A percentile compares a stretch with the other conserved stretches of the same genome.
Conservation (phyloP, 2,888 invertebrate species). For the Tenthredo scrophulariae region DNA sequence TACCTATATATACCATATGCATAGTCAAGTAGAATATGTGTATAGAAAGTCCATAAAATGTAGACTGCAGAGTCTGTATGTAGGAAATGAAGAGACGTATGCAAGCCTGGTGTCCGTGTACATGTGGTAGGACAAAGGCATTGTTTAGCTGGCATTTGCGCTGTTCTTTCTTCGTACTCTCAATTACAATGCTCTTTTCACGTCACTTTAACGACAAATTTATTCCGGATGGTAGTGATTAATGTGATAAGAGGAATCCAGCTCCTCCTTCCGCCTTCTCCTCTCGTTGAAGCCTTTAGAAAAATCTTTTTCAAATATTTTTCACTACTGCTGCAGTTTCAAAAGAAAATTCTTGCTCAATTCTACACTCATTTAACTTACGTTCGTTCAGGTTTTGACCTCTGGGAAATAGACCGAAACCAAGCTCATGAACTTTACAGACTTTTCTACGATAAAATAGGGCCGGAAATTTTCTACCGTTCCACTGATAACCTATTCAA, state of each 20-base stretch:
- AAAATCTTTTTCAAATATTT: constrained; percentile 10
- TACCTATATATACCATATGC: neutral
- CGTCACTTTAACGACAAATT: constrained; percentile 38
- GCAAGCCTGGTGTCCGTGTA: neutral
- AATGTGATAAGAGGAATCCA: constrained; percentile 23
- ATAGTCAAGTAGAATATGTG: neutral
- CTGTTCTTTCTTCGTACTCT: constrained; percentile 39
- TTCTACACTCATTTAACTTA: constrained; percentile 10
- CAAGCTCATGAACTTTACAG: constrained; percentile 2
- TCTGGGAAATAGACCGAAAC: constrained; percentile 35
- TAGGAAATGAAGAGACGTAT: constrained; percentile 40
- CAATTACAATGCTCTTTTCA: constrained; percentile 51
- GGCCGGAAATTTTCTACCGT: neutral
- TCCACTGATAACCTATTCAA: neutral
- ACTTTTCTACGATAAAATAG: constrained; percentile 27
- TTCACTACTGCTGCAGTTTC: neutral
- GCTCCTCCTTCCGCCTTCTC: neutral
- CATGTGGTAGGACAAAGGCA: constrained; percentile 31
- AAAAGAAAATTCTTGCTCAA: neutral
- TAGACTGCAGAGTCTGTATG: neutral
- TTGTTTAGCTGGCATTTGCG: constrained; percentile 39
- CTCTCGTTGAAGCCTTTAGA: neutral
- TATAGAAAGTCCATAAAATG: constrained; percentile 46
- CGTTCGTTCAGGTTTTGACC: constrained; percentile 22
- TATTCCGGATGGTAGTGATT: constrained; percentile 39